phyloP scores from a whole-genome alignment of 1,140 invertebrate genomes.

The Aphis gossypii region DNA sequence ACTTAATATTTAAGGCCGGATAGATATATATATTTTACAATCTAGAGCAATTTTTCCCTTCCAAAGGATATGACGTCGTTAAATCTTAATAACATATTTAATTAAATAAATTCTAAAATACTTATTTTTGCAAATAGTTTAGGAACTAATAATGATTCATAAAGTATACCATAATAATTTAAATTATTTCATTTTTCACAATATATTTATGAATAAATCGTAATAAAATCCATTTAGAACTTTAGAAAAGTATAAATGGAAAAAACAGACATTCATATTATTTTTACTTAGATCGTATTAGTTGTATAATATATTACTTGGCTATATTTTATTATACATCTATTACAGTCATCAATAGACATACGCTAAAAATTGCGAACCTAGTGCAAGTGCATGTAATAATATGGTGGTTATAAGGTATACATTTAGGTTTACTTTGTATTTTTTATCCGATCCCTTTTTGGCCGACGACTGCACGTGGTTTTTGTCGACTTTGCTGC shows the following conservation, averaged over 20 bases:
- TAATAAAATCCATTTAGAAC: no score
- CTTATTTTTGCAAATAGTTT: no score
- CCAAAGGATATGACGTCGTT: no score
- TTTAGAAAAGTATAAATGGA: neutral
- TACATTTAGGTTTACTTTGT: constrained; percentile 70
- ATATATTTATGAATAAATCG: no score
- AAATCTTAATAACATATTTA: no score
- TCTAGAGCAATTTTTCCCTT: no score
- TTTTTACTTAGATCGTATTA: neutral
- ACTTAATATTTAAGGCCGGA: no score
- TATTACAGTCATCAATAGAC: neutral
- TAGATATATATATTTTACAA: no score
- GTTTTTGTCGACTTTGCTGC: constrained; percentile 80
- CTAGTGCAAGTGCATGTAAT: neutral
- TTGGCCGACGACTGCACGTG: constrained; percentile 72
- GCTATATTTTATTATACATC: neutral
- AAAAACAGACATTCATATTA: neutral
- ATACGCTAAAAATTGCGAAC: neutral
- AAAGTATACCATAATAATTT: no score
- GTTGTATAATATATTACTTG: neutral
- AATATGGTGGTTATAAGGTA: neutral
- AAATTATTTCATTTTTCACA: no score
- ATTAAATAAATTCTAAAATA: no score
- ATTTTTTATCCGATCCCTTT: constrained; percentile 79
- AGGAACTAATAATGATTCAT: no score